Evolutionary conservation across 2,888 invertebrate species (phyloP).

Genomic region (Zaprionus bogoriensis): DNA sequence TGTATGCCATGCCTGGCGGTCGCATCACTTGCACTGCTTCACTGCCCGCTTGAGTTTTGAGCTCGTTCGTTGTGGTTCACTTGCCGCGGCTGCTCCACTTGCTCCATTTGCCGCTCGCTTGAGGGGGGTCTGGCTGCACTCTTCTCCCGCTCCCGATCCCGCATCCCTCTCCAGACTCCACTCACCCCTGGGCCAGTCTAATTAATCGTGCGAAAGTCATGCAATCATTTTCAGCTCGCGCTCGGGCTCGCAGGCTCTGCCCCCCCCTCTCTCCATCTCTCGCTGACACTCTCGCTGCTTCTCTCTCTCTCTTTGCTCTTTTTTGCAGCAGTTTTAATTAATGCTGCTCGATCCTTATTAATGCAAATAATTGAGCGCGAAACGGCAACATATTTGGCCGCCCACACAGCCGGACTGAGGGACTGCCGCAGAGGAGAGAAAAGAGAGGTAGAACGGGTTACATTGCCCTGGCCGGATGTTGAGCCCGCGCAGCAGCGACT

Average conservation of each 20-base stretch:
- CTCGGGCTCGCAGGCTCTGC: background rate
- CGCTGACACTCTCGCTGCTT: background rate
- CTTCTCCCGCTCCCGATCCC: background rate
- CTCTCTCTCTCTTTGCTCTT: background rate
- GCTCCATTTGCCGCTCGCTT: constrained; percentile 3
- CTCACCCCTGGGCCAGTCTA: constrained; percentile 24
- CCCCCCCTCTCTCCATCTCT: background rate
- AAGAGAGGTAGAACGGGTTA: background rate
- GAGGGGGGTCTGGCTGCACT: background rate
- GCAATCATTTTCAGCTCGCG: constrained; percentile 21
- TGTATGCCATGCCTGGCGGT: constrained; percentile 8
- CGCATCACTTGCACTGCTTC: constrained; percentile 51
- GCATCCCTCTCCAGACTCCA: background rate
- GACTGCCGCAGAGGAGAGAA: background rate
- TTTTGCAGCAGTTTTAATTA: constrained; percentile 55
- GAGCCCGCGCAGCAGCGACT: constrained; percentile 40
- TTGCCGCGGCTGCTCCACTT: constrained; percentile 56
- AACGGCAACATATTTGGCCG: constrained; percentile 15
- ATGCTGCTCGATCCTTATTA: constrained; percentile 32
- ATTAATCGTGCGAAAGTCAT: constrained; percentile 65
- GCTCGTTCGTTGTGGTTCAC: constrained; percentile 61
- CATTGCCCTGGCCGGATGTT: constrained; percentile 51
- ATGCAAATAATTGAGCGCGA: constrained; percentile 40
- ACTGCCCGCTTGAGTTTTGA: constrained; percentile 41
- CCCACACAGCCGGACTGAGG: constrained; percentile 32